A percentile compares a stretch with the other conserved stretches of the same genome.
phyloP scores from a whole-genome alignment of 2,113 vertebrate species.

The Tetrax tetrax region DNA sequence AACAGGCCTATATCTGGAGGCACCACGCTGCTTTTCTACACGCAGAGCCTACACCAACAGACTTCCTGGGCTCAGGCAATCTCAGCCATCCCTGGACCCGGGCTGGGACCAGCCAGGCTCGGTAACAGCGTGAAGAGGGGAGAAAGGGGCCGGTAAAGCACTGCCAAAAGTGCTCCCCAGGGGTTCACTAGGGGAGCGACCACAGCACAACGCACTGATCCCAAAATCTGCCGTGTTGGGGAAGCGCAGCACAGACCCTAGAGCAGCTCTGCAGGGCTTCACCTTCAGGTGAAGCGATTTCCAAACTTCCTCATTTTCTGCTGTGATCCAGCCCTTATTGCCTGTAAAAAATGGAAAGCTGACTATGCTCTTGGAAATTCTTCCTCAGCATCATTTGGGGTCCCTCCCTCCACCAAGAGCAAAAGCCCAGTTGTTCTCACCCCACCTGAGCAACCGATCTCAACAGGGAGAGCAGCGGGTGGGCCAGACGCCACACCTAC shows the following conservation, averaged over 20 bases:
- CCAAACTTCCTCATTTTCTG: not conserved
- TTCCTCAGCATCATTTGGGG: not conserved
- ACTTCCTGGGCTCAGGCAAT: not conserved
- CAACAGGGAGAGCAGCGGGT: not conserved
- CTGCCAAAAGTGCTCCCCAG: not conserved
- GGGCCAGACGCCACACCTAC: not conserved
- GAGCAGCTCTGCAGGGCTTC: not conserved
- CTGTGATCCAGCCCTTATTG: not conserved
- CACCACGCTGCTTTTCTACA: accelerated
- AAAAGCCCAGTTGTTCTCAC: not conserved
- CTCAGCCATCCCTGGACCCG: accelerated
- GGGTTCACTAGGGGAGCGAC: not conserved
- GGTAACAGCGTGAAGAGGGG: not conserved
- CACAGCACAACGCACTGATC: accelerated
- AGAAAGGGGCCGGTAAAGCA: accelerated
- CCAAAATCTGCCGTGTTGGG: accelerated
- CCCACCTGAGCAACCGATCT: not conserved
- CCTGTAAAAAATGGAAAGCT: not conserved
- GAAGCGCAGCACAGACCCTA: not conserved
- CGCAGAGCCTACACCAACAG: accelerated
- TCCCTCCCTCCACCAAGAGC: not conserved
- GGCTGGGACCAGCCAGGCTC: not conserved
- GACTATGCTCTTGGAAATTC: not conserved
- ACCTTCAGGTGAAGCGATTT: not conserved
- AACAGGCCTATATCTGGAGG: not conserved